Base-by-base conservation (phyloP, 1,140 invertebrate species). In the Trichonephila clavata region DNA sequence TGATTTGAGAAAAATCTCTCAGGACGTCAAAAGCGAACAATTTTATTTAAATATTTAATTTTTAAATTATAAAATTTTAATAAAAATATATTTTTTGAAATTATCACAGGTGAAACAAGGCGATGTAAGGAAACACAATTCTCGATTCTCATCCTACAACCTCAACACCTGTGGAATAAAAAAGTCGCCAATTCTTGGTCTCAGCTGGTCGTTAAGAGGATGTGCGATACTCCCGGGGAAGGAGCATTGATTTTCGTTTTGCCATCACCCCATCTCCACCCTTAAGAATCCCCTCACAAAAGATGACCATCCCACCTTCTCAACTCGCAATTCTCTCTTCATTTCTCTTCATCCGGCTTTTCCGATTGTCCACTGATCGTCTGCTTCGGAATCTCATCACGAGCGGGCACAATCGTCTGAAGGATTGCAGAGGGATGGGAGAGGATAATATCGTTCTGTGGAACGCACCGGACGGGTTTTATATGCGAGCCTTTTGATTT, bases 171-270 rank as follows among this genome's bases (percentile, higher is more conserved):
- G 71, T 77, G 71, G 27, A 89, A 71, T 16, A 89, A 89, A 77
- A 71, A 77, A 77, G 63, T 57, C 68, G 4, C 27, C 21, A n/a
- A 18, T 21, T 21, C 71, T 20, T 32, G 89, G 60, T 83, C 89
- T 91, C 89, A 91, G 71, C 89, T 91, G 89, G 89, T 91, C 71
- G 68, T 60, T 43, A 60, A 57, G 77, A 60, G n/a, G 24, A 50
- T 27, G 57, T 84, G 24, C 50, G 39, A 68, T 71, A 65, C 71
- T 91, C 71, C 43, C 16, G 57, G 71, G 77, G 77, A 7, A 20
- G n/a, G 59, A 27, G 71, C 89, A 91, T 91, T 91, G 71, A 91
- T 91, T 91, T 91, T 91, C 89, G 89, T 61, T 91, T 91, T 91
- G 60, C 16, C 32, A 16, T 18, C n/a, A 39, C 59, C 20, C 21